Percentiles rank a stretch among this genome's conserved stretches.
These are phyloP conservation scores for Melanotaenia pygmaea DNA, from an alignment of 2,797 vertebrate species.

Conservation along the genomic window DNA sequence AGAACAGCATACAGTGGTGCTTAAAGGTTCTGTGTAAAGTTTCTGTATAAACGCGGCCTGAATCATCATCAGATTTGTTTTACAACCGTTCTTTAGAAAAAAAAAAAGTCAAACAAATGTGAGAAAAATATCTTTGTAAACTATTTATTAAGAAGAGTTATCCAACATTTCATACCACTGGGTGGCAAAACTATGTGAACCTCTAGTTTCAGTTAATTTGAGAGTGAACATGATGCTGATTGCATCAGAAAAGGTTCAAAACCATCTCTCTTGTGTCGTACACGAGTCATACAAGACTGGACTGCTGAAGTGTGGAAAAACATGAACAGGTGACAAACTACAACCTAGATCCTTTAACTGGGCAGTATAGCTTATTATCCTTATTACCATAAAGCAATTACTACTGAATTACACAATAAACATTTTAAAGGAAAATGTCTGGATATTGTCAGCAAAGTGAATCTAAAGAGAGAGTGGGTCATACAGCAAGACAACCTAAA, in stretches of 20 bases:
- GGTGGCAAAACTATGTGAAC: neutral
- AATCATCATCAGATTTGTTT: constrained; percentile 1
- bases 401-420: neutral
- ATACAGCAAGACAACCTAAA: neutral
- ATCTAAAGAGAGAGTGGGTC: neutral
- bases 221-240: neutral
- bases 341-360: neutral
- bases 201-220: neutral
- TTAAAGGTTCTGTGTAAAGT: neutral
- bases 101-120: neutral
- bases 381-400: neutral
- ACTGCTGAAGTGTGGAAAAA: neutral
- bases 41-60: constrained; percentile 2
- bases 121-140: neutral
- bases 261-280: neutral
- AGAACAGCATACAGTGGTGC: constrained; percentile 26
- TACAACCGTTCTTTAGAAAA: neutral
- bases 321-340: neutral
- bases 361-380: neutral
- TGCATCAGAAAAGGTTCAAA: neutral
- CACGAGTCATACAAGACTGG: neutral
- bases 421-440: neutral
- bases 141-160: no score
- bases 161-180: neutral
- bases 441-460: neutral